Base-by-base conservation (phyloP, 1,140 invertebrate species). In the Drosophila setifemur region DNA sequence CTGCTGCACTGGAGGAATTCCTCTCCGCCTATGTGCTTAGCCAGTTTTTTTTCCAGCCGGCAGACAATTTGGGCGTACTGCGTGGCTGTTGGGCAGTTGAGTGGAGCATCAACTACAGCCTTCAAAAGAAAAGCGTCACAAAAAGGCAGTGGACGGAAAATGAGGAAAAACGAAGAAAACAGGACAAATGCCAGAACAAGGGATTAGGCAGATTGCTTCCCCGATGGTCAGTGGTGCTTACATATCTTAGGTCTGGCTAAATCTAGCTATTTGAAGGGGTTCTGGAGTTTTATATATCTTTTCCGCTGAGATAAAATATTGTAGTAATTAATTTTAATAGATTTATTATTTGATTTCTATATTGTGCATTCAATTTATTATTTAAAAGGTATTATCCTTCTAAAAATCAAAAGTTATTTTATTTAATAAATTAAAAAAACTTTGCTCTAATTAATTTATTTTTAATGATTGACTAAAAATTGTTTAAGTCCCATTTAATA, bases 51-150 rank as follows among this genome's bases (percentile, higher is more conserved):
- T 61, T 90, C 88, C 39, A 90, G 54, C 9, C 88, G 68, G 63
- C 89, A 90, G 26, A 90, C 42, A 37, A 90, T 90, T 78, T 90
- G 89, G 40, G 89, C 89, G 43, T 90, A 88, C 67, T 89, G 88
- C 54, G 89, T 89, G 48, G 88, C 68, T 28, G 88, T 89, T 8
- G 88, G 79, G 47, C 86, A 78, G 60, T 73, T 68, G 43, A 90
- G 67, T 37, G 55, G 26, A 54, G 57, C 14, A 33, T 47, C 50
- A 19, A 14, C 28, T 29, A 25, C 37, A 52, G 67, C 48, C 39
- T 35, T 11, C 26, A 48, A 7, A 16, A 5, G 8, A 23, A 48
- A 44, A 37, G 16, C 16, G 29, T 47, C 12, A 26, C 9, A 23
- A 16, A 26, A 54, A 35, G 49, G 14, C 54, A 61, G 25, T 12